Evolutionary conservation across 2,888 invertebrate species (phyloP).

Genomic region (Taenaris catops): DNA sequence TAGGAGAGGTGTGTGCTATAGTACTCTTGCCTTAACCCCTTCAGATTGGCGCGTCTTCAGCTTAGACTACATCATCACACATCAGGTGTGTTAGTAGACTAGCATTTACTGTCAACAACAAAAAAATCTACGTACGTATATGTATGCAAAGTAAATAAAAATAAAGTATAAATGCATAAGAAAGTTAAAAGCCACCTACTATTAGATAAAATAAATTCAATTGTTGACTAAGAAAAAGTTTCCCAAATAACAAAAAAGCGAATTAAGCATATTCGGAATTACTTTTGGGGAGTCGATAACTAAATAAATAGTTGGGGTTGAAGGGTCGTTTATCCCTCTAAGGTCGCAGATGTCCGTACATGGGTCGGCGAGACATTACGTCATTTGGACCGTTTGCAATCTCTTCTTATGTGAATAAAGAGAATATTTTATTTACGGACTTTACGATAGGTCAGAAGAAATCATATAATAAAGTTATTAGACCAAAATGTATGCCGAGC

Average conservation of each 20-base stretch:
- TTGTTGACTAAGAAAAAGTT: slow-evolving; percentile 2
- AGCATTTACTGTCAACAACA: too few species aligned
- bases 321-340: slow-evolving; percentile 28
- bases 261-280: slow-evolving; percentile 38
- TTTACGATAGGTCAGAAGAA: slow-evolving; percentile 3
- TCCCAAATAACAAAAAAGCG: slow-evolving; percentile 19
- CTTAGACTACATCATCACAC: too few species aligned
- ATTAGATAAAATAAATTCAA: background rate
- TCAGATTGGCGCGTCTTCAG: too few species aligned
- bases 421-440: slow-evolving; percentile 6
- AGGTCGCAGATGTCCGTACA: slow-evolving; percentile 36
- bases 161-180: too few species aligned
- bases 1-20: too few species aligned
- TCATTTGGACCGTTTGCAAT: slow-evolving; percentile 26
- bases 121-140: too few species aligned
- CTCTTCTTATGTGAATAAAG: slow-evolving; percentile 10
- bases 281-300: slow-evolving; percentile 52
- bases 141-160: too few species aligned
- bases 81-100: too few species aligned
- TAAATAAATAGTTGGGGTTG: slow-evolving; percentile 56
- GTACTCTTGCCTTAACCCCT: too few species aligned
- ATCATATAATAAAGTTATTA: slow-evolving; percentile 9
- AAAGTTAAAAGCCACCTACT: background rate
- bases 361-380: slow-evolving; percentile 38
- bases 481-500: too few species aligned